A percentile compares a stretch with the other conserved stretches of the same genome.
Conservation (phyloP, 2,888 invertebrate genomes). For the Drosophila subquinaria region DNA sequence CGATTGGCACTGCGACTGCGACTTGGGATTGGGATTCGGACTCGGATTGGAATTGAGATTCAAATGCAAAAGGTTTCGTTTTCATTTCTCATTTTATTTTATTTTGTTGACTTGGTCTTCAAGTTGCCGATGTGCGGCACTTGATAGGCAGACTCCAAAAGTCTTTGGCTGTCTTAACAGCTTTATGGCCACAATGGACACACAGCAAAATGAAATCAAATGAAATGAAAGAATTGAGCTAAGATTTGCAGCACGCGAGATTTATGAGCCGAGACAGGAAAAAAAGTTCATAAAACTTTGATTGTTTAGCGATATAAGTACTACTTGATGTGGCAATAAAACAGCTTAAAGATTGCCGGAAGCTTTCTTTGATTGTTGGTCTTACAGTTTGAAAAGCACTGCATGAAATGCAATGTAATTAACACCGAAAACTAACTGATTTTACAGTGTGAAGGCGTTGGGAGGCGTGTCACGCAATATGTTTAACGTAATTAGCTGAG, state of each 20-base stretch:
- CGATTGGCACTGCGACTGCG: conserved; percentile 25
- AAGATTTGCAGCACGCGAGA: conserved; percentile 76
- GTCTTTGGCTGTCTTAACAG: conserved; percentile 61
- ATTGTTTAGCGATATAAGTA: conserved; percentile 30
- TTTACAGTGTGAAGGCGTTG: conserved; percentile 28
- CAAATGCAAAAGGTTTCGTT: conserved; percentile 63
- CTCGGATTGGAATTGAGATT: conserved; percentile 61
- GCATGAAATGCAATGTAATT: conserved; percentile 63
- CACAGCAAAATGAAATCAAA: conserved; percentile 48
- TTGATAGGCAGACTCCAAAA: conserved; percentile 62
- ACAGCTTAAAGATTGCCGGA: conserved; percentile 13
- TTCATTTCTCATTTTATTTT: conserved; percentile 30
- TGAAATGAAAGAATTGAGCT: conserved; percentile 54
- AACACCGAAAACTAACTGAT: conserved; percentile 60
- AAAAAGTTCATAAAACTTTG: conserved; percentile 35
- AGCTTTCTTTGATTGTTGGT: not conserved
- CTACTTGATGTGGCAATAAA: conserved; percentile 36
- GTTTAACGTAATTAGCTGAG: conserved; percentile 75
- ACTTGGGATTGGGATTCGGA: conserved; percentile 20
- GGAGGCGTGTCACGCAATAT: conserved; percentile 73
- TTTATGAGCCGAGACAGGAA: conserved; percentile 69
- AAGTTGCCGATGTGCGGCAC: conserved; percentile 65
- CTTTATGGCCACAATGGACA: conserved; percentile 58
- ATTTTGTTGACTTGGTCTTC: conserved; percentile 43
- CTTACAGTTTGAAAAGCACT: conserved; percentile 22